Evolutionary conservation across 1,140 invertebrate species (phyloP).

Genomic region (Neoseiulus cucumeris): DNA sequence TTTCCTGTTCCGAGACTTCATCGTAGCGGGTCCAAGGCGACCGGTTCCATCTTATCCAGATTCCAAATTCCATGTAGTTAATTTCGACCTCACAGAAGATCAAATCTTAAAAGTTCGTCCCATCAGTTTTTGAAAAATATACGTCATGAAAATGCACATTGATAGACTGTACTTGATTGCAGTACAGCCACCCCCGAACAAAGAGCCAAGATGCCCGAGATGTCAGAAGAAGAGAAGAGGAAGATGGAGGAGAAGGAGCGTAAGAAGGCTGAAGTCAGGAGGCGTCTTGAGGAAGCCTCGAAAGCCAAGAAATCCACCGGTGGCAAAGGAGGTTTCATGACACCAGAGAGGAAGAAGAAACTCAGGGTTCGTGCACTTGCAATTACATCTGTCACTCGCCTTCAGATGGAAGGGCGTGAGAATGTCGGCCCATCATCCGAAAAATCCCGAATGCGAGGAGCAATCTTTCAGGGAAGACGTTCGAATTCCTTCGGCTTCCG

Average conservation of each 20-base stretch:
- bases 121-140: too few species aligned
- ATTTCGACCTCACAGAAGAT: too few species aligned
- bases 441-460: neutral
- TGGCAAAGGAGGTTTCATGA: slow-evolving; percentile 63
- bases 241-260: slow-evolving; percentile 24
- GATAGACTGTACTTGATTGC: too few species aligned
- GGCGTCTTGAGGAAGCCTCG: slow-evolving; percentile 82
- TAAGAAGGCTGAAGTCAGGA: slow-evolving; percentile 51
- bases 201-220: neutral
- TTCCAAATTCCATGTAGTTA: too few species aligned
- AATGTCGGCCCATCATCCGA: neutral
- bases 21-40: too few species aligned
- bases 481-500: slow-evolving; percentile 1
- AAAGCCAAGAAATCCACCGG: slow-evolving; percentile 81
- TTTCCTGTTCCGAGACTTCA: too few species aligned
- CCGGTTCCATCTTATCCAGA: too few species aligned
- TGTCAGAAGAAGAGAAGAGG: slow-evolving; percentile 20
- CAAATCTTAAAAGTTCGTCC: too few species aligned
- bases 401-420: neutral
- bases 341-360: slow-evolving; percentile 93
- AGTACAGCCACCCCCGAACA: neutral
- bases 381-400: neutral
- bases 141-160: too few species aligned
- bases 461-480: neutral
- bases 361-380: slow-evolving; percentile 52